Evolutionary conservation across 92 coral and sea anemone species (phyloP).

Genomic region (Muricea muricata): DNA sequence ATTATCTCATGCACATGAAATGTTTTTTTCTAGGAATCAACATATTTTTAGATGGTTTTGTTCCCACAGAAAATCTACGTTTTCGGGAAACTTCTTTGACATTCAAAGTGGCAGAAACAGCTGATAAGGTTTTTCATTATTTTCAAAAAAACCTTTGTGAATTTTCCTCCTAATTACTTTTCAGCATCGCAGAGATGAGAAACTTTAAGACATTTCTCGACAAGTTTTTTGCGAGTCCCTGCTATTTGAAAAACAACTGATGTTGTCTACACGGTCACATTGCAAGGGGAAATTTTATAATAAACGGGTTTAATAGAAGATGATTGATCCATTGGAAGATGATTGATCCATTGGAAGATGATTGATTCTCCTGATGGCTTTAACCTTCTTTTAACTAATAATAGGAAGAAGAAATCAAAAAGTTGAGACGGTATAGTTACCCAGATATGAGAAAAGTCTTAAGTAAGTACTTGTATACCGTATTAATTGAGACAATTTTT

Average conservation of each 20-base stretch:
- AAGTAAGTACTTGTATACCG: constrained; percentile 62
- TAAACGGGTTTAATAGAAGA: too few species aligned
- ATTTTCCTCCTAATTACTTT: not conserved
- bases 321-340: too few species aligned
- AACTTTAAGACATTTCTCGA: too few species aligned
- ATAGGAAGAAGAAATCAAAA: constrained; percentile 94
- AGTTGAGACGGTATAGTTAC: constrained; percentile 80
- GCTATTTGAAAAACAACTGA: too few species aligned
- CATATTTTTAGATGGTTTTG: constrained; percentile 98
- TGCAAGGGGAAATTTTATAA: too few species aligned
- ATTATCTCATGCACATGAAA: too few species aligned
- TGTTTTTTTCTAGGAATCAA: constrained; percentile 78
- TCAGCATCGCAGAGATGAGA: not conserved
- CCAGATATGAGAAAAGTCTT: constrained; percentile 85
- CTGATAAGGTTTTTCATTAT: constrained; percentile 79
- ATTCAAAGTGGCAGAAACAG: constrained; percentile 98
- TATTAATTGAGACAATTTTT: too few species aligned
- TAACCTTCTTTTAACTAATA: not conserved
- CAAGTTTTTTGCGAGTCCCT: too few species aligned
- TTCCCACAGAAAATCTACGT: constrained; percentile 96
- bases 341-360: too few species aligned
- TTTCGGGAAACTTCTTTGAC: constrained; percentile 91
- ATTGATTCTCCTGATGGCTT: too few species aligned
- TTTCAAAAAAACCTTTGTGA: not conserved
- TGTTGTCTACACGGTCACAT: too few species aligned